A percentile compares a stretch with the other conserved stretches of the same genome.
Conservation (phyloP, 1,140 invertebrate genomes). For the Conopomorpha cramerella region DNA sequence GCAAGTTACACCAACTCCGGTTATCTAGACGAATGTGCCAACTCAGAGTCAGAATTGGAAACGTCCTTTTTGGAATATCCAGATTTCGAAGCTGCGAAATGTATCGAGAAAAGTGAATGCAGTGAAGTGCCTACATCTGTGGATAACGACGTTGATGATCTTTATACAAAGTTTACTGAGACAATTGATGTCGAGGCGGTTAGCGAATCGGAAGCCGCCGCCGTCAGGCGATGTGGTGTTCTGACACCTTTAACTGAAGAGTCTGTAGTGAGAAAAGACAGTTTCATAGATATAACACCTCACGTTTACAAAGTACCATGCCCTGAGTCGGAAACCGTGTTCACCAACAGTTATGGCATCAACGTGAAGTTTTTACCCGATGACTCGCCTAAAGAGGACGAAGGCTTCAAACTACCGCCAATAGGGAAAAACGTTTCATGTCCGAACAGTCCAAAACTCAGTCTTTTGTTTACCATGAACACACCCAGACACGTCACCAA, state of each 20-base stretch:
- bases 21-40: too few relatives aligned
- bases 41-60: slow-evolving; percentile 27
- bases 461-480: slow-evolving; percentile 22
- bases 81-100: slow-evolving; percentile 7
- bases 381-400: slow-evolving; percentile 7
- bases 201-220: slow-evolving; percentile 10
- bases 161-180: slow-evolving; percentile 25
- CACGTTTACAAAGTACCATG: slow-evolving; percentile 12
- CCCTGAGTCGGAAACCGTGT: too few relatives aligned
- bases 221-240: slow-evolving; percentile 12
- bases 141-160: slow-evolving; percentile 27
- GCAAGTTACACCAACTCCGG: too few relatives aligned
- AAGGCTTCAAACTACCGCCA: slow-evolving; percentile 28
- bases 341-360: slow-evolving; percentile 13
- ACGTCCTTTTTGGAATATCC: slow-evolving; percentile 33
- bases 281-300: slow-evolving; percentile 20
- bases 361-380: slow-evolving; percentile 16
- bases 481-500: slow-evolving; percentile 2
- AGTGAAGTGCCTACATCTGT: slow-evolving; percentile 19
- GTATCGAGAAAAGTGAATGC: slow-evolving; percentile 12
- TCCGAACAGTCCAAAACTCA: slow-evolving; percentile 18
- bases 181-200: slow-evolving; percentile 12
- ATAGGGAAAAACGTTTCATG: slow-evolving; percentile 19
- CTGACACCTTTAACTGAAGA: slow-evolving; percentile 40
- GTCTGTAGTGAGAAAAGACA: slow-evolving; percentile 19